Evolutionary conservation across 2,797 vertebrate species (phyloP), one percentile per base, ranked within the genome.

Genomic region (Sciurus vulgaris): DNA sequence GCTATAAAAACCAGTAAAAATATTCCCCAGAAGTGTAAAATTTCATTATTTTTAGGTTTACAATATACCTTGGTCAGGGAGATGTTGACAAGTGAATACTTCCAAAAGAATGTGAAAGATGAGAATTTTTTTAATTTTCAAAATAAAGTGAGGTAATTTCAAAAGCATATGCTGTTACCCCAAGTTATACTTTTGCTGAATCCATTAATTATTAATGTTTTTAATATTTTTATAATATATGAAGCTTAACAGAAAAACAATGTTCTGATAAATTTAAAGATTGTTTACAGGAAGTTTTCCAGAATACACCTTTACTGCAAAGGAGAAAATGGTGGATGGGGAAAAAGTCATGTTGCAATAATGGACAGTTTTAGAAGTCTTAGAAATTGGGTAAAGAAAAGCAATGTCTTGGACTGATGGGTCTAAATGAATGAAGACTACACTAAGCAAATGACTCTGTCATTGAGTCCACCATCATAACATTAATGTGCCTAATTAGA

Each of bases 81-180:
- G 93, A 54, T 89, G 1, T 30, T 95, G 33, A 83, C 17, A 96
- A 94, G 89, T 84, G 47, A 97, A 74, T 70, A 93, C 11, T 92
- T 96, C 35, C 41, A 92, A 90, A 93, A 83, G 54, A 76, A 73
- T 30, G 56, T 54, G 35, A 81, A 90, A 12, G 5, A 22, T 79
- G 11, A 89, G 13, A 26, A 2, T 51, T 81, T 51, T 65, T 86
- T 59, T 14, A 22, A 38, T 65, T 86, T 83, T 92, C 22, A 44
- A 95, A 89, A 88, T 9, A 84, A 95, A 70, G 5, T 84, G 13
- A 93, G 51, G 5, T 83, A 67, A 89, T 63, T 90, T 95, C 61
- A 82, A 78, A 91, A 89, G 10, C 56, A 93, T 97, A 89, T 87
- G 69, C 15, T 7, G 35, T 24, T 94, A 74, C 67, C 51, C 47